Base-by-base conservation (phyloP, 1,140 invertebrate species). In the Apis cerana region DNA sequence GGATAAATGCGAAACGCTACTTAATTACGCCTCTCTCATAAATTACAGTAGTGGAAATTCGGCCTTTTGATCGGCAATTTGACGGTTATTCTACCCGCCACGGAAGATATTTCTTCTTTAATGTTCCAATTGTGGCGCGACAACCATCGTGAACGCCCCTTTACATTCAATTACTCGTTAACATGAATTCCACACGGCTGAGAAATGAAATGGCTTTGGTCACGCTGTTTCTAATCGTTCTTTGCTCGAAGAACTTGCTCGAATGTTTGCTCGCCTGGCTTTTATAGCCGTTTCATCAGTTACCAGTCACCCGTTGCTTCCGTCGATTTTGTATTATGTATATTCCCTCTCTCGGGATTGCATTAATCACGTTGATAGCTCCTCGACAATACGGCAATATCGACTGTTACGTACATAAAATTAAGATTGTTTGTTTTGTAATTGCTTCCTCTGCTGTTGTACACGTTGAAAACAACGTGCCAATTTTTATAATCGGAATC, bases 111-210 rank as follows among this genome's bases (percentile, higher is more conserved):
- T 78, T 68, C 65, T 58, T 43, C 54, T 17, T 56, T 50, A 50
- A 78, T 50, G 65, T n/a, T 54, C 19, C 23, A n/a, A 19, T 12
- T 21, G 11, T 10, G 17, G 4, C 19, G 43, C 27, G 33, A 70
- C 68, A 48, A 12, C 13, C 62, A 19, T 9, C 65, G 65, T 61
- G 67, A 52, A 70, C 67, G 76, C 68, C 68, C 54, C 54, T 81
- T 81, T 75, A 81, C 70, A 52, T 58, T 59, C 79, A 81, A 81
- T 81, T 81, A 81, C 79, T 75, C 71, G 79, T 81, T 81, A 81
- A 81, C 79, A 81, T 7, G 70, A 58, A 81, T 75, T 81, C 62
- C 71, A 50, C 62, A 15, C n/a, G 19, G 77, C 68, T 67, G 79
- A 81, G 70, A 75, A 81, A 81, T 81, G 79, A 81, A 81, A 81